Evolutionary conservation across 1,140 invertebrate species (phyloP), one percentile per base, ranked within the genome.

Genomic region (Trachymyrmex cornetzi): DNA sequence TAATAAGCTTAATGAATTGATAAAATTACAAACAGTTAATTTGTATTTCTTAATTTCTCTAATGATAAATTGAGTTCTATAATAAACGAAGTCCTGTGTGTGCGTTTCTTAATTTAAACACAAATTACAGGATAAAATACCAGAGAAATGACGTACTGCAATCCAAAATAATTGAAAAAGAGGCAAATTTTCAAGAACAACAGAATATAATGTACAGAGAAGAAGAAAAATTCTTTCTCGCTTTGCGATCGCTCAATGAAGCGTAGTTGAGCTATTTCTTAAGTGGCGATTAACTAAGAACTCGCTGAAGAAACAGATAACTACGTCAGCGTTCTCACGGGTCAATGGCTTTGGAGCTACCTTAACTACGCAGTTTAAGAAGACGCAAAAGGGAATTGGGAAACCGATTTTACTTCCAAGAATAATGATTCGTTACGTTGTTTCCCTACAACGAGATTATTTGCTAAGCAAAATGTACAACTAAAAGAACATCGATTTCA

Each of bases 251-350:
- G 34, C 57, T 30, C 82, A 71, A 89, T 85, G 67, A 89, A 69
- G 69, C 38, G 61, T 30, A 75, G 53, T 44, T 59, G 59, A 85
- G 53, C 50, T 77, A 86, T 77, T 77, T 77, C 72, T 85, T 85
- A 77, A 89, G 80, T 88, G 50, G 44, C 71, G 87, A 85, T 88
- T 88, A 89, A 88, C 55, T 84, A 63, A 66, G 55, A 88, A 55
- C 44, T 82, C 16, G 22, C 53, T n/a, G 50, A 67, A 57, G 30
- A 61, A 80, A 66, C 57, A 50, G 85, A 82, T 27, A 81, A 74
- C 63, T 22, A 44, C 57, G 55, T 74, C 80, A 84, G 48, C 77
- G 14, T 77, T 44, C 61, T 19, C 59, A 48, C 22, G 61, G 79
- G 87, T 71, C 82, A 61, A 59, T 61, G 77, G 57, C 72, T 77